Conservation (phyloP, 2,888 invertebrate species). For the Vannuccia rotundouncinata region DNA sequence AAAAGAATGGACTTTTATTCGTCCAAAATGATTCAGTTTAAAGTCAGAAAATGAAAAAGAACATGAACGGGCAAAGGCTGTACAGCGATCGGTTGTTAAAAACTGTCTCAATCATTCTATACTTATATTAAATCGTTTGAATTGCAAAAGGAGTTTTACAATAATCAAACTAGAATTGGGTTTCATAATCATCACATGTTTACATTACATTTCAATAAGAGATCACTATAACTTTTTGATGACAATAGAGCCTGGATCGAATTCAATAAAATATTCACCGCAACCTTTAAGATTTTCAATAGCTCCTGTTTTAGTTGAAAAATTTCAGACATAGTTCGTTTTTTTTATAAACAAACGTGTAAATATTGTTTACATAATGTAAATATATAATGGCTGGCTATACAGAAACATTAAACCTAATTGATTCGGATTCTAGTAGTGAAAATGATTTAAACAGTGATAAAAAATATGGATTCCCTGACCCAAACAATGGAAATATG, state of each 20-base stretch:
- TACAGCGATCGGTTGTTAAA: not conserved
- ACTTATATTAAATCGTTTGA: not conserved
- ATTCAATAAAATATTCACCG: not conserved
- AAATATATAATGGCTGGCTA: too few relatives aligned
- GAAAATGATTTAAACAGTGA: too few relatives aligned
- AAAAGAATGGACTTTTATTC: not conserved
- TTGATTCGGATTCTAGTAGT: too few relatives aligned
- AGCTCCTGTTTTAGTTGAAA: too few relatives aligned
- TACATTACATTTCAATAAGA: not conserved
- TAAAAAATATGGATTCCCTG: too few relatives aligned
- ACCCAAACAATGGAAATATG: too few relatives aligned
- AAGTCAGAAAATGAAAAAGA: not conserved
- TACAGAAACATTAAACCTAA: too few relatives aligned
- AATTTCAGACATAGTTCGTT: too few relatives aligned
- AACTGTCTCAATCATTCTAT: not conserved
- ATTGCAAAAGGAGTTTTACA: not conserved
- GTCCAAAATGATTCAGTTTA: not conserved
- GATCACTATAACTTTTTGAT: not conserved
- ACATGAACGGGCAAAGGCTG: not conserved
- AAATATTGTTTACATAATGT: too few relatives aligned
- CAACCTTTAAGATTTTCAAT: too few relatives aligned
- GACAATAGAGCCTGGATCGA: not conserved
- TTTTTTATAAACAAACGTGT: too few relatives aligned
- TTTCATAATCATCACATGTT: not conserved
- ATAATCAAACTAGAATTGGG: not conserved